phyloP scores from a whole-genome alignment of 2,113 vertebrate genomes.

The Ceuthmochares aereus region DNA sequence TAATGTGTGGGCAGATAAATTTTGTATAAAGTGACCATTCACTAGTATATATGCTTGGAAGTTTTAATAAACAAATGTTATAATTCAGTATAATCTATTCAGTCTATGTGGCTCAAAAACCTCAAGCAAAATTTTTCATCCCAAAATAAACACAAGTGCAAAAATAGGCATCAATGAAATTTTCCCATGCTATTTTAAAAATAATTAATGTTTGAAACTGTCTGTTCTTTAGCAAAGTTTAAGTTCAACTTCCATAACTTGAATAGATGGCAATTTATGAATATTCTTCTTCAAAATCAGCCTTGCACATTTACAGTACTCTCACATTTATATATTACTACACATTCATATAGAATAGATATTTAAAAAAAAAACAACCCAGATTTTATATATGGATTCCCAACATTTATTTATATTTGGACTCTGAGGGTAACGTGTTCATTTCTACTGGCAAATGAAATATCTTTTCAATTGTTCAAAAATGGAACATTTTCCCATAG shows the following conservation, averaged over 20 bases:
- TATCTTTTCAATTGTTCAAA: not conserved
- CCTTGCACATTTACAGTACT: not conserved
- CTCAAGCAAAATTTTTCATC: conserved; percentile 10
- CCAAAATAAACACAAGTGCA: not conserved
- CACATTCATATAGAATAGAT: not conserved
- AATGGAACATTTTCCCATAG: fast-evolving
- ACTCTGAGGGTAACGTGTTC: not conserved
- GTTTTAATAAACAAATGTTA: conserved; percentile 7
- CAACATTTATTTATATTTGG: not conserved
- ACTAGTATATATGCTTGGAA: not conserved
- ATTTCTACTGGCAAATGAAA: not conserved
- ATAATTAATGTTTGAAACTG: not conserved
- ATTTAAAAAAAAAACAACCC: not conserved
- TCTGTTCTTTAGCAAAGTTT: not conserved
- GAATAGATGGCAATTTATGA: not conserved
- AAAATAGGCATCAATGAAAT: not conserved
- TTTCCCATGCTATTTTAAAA: not conserved
- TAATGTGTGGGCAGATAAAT: not conserved
- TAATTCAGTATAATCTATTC: conserved; percentile 14
- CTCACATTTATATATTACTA: not conserved
- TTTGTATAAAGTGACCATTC: conserved; percentile 25
- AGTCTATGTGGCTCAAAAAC: not conserved
- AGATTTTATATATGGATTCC: not conserved
- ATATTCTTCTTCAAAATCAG: not conserved
- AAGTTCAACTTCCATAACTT: not conserved